Base-by-base conservation (phyloP, 2,113 vertebrate genomes). In the Hepsetus odoe region DNA sequence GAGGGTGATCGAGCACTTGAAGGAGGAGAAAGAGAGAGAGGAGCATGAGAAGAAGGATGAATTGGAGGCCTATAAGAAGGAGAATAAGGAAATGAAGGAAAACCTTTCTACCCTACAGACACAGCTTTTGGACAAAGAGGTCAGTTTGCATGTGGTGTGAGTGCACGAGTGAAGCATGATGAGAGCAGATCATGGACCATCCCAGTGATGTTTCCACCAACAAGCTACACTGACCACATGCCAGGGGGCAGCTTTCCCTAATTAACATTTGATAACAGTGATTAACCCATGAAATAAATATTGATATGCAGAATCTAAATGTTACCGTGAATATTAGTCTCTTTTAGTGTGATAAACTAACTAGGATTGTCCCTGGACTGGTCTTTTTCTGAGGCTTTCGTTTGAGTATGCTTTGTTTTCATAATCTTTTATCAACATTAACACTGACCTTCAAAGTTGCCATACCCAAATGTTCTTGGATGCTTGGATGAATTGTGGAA, bases 71-170 rank as follows among this genome's bases (percentile, higher is more conserved):
- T 94, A 95, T 86, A 95, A 95, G 86, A 96, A 94, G 85, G 98
- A 99, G 91, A 99, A 97, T 89, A 96, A 95, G 86, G 94, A 96
- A 53, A 88, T 99, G 68, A 99, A 97, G 90, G 95, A 97, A 80
- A 96, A 94, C 82, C 93, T 98, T 49, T 92, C 93, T 75, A 91
- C 89, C 84, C 89, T 98, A 82, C 96, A 96, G 66, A 0, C 65
- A 26, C 78, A 66, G 40, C 66, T 78, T 9, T 69, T 68, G 38
- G 72, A 79, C 18, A 85, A 69, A 64, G 75, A 83, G 84, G 78
- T 80, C 46, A 38, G 65, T 71, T 49, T 71, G n/a, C 38, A 26
- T 46, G 10, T 22, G 42, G 6, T 64, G 20, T 64, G 44, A 16
- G 16, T 4, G 30, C 59, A 53, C 62, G 2, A 28, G 61, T 20